Evolutionary conservation across 1,140 invertebrate genomes (phyloP).

Genomic region (Ridgeia piscesae): DNA sequence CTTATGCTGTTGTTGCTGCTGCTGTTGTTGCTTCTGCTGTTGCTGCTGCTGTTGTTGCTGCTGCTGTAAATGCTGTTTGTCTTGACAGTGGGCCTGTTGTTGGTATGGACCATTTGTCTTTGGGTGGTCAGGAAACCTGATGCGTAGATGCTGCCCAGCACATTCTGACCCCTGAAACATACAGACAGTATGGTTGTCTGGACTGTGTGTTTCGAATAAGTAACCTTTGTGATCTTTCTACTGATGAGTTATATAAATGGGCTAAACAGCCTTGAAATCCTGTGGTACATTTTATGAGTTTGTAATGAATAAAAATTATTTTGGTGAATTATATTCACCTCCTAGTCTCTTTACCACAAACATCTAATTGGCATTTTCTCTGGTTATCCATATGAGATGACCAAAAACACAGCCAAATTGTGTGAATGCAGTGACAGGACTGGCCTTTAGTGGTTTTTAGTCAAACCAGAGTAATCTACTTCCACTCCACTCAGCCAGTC

Average conservation of each 20-base stretch:
- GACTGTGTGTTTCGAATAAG: background rate
- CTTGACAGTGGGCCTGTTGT: background rate
- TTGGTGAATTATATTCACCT: too few species aligned
- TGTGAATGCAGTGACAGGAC: too few species aligned
- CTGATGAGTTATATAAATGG: background rate
- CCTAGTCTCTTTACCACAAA: too few species aligned
- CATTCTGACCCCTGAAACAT: slow-evolving; percentile 54
- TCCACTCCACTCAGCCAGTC: too few species aligned
- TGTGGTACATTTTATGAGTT: too few species aligned
- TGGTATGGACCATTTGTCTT: background rate
- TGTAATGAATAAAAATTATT: too few species aligned
- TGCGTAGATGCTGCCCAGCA: slow-evolving; percentile 58
- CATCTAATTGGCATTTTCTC: too few species aligned
- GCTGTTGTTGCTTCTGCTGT: background rate
- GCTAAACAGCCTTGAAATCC: too few species aligned
- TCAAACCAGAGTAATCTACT: too few species aligned
- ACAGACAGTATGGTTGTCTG: background rate
- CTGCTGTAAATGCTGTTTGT: background rate
- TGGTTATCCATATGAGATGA: too few species aligned
- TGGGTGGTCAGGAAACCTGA: slow-evolving; percentile 62
- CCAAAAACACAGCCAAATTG: too few species aligned
- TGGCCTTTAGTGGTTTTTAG: too few species aligned
- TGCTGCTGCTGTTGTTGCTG: background rate
- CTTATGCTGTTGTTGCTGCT: background rate
- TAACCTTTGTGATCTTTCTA: background rate